Conservation (phyloP, 2,797 vertebrate genomes). For the Ispidina lecontei region DNA sequence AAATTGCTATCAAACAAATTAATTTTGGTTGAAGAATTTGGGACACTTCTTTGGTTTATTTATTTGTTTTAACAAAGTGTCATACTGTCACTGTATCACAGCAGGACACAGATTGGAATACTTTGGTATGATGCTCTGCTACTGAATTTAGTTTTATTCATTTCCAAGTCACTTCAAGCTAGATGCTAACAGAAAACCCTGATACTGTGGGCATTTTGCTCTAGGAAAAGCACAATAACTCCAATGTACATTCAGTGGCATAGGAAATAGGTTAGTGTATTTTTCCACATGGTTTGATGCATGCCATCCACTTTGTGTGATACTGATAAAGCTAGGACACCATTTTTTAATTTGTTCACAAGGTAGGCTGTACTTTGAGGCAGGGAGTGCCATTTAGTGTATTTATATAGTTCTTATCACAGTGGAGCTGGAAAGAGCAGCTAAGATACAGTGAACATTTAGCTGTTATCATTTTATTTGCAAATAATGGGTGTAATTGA, state of each 20-base stretch:
- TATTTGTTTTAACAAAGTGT: not conserved
- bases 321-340: not conserved
- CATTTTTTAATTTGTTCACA: not conserved
- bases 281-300: not conserved
- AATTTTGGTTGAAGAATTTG: not conserved
- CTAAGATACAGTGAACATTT: not conserved
- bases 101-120: not conserved
- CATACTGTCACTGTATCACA: not conserved
- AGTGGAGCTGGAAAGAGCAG: not conserved
- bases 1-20: not conserved
- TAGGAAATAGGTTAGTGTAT: not conserved
- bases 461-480: not conserved
- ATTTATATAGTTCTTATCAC: constrained; percentile 1
- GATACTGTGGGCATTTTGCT: not conserved
- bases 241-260: not conserved
- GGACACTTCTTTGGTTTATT: not conserved
- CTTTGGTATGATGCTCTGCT: not conserved
- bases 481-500: constrained; percentile 13
- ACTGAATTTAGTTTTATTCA: not conserved
- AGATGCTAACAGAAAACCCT: not conserved
- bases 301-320: not conserved
- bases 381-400: not conserved
- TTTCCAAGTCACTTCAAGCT: not conserved
- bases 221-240: not conserved
- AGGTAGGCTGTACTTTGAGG: not conserved